Evolutionary conservation across 2,113 vertebrate species (phyloP).

Genomic region (Aplodontia rufa): DNA sequence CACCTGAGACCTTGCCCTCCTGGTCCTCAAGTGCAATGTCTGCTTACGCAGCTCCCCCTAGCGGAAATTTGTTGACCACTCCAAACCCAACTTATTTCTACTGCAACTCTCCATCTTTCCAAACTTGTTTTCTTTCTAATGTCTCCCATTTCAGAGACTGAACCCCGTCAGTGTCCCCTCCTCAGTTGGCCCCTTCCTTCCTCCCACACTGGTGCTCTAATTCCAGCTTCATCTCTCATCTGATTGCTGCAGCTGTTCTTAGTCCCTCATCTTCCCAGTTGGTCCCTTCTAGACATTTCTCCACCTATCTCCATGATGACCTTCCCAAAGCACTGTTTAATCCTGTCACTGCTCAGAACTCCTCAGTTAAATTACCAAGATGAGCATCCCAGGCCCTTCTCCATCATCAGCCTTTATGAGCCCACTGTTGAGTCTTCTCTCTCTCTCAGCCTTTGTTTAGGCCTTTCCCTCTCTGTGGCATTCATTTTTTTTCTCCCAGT

Average conservation of each 20-base stretch:
- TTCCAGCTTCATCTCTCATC: background rate
- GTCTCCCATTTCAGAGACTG: background rate
- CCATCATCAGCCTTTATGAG: background rate
- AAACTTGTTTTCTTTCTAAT: background rate
- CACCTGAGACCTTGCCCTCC: background rate
- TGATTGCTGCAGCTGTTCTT: background rate
- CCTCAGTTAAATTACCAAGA: background rate
- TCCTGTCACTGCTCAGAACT: background rate
- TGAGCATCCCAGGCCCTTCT: background rate
- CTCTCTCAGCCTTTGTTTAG: background rate
- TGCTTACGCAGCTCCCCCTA: background rate
- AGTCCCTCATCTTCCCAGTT: background rate
- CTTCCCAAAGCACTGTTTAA: background rate
- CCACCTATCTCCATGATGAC: too few species aligned
- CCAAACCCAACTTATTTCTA: background rate
- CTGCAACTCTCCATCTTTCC: background rate
- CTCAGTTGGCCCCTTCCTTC: too few species aligned
- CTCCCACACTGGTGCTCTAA: background rate
- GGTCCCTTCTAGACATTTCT: background rate
- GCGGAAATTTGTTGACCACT: background rate
- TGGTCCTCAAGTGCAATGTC: background rate
- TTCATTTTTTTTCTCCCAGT: background rate
- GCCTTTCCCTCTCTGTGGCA: background rate
- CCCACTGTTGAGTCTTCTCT: accelerated
- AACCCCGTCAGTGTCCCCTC: background rate